Percentiles rank a stretch among this genome's conserved stretches.
Conservation (phyloP, 2,888 invertebrate genomes). For the Euplagia quadripunctaria region DNA sequence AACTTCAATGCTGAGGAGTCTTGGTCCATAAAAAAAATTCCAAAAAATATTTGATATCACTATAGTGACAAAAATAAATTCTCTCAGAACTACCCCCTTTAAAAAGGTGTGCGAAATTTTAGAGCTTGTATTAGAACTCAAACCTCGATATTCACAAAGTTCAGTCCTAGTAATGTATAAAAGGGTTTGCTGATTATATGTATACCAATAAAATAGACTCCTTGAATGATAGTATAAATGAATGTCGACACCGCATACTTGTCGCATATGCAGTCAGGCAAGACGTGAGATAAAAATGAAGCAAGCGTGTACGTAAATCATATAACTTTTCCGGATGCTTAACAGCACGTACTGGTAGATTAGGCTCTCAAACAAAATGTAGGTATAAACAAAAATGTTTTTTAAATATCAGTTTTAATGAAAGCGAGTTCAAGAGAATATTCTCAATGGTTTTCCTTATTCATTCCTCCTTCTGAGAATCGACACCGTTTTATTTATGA, state of each 20-base stretch:
- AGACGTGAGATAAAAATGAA: conserved; percentile 42
- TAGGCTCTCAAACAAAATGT: conserved; percentile 27
- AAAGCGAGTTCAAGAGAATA: conserved; percentile 21
- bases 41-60: too few species aligned
- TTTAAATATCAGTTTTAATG: conserved; percentile 24
- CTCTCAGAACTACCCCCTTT: too few species aligned
- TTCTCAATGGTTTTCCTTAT: conserved; percentile 34
- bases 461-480: conserved; percentile 30
- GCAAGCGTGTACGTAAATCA: conserved; percentile 2
- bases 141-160: neutral
- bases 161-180: neutral
- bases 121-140: neutral
- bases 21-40: too few species aligned
- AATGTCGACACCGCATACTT: conserved; percentile 36
- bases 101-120: neutral
- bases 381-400: conserved; percentile 19
- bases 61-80: too few species aligned
- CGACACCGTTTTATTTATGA: conserved; percentile 4
- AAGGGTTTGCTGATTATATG: too few species aligned
- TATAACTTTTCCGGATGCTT: conserved; percentile 22
- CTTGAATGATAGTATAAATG: conserved; percentile 33
- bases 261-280: conserved; percentile 31
- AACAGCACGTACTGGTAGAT: conserved; percentile 44
- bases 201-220: neutral
- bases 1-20: too few species aligned